phyloP scores from a whole-genome alignment of 2,797 vertebrate genomes.

The Danio kyathit region DNA sequence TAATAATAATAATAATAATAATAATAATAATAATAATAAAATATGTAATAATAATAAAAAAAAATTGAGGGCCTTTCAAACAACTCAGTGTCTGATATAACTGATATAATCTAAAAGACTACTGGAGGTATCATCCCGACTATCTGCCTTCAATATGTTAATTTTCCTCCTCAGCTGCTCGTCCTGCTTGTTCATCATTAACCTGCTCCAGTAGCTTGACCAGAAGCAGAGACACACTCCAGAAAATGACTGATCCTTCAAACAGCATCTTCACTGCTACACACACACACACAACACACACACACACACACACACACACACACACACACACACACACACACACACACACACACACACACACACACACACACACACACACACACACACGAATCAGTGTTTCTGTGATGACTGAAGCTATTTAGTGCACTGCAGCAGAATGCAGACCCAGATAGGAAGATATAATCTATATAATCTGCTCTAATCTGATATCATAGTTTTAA shows the following conservation, averaged over 20 bases:
- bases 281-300: background rate
- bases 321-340: background rate
- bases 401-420: slow-evolving; percentile 4
- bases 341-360: too few species aligned
- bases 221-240: slow-evolving; percentile 3
- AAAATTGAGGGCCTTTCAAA: too few species aligned
- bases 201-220: background rate
- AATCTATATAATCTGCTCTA: slow-evolving; percentile 33
- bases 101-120: too few species aligned
- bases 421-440: background rate
- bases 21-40: too few species aligned
- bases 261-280: slow-evolving; percentile 12
- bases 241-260: slow-evolving; percentile 5
- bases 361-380: background rate
- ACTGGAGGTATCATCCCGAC: background rate
- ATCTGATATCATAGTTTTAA: slow-evolving; percentile 21
- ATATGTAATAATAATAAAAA: too few species aligned
- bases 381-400: background rate
- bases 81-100: too few species aligned
- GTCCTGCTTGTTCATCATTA: slow-evolving; percentile 3
- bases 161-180: slow-evolving; percentile 34
- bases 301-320: background rate
- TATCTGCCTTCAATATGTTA: background rate
- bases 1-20: too few species aligned
- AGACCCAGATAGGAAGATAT: slow-evolving; percentile 6